Evolutionary conservation across 2,888 invertebrate genomes (phyloP).

Genomic region (Physocephala rufipes): DNA sequence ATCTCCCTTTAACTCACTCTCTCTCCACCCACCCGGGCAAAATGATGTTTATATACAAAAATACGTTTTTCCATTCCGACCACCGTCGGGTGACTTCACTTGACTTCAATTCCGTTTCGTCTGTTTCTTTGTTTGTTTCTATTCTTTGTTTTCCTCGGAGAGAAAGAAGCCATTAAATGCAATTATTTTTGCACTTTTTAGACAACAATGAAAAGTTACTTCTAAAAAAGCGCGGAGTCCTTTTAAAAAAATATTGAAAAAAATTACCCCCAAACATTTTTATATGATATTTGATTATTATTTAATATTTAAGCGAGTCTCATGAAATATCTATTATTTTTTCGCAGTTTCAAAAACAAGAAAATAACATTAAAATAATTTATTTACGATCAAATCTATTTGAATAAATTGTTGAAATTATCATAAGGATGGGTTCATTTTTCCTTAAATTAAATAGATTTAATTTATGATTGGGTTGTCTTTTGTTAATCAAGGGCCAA

Average conservation of each 20-base stretch:
- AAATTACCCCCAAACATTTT: neutral
- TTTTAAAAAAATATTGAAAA: neutral
- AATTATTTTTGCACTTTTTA: conserved; percentile 42
- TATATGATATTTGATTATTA: neutral
- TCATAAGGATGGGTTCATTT: no score
- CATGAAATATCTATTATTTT: no score
- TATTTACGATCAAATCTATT: no score
- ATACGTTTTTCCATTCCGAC: no score
- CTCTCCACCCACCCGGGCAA: neutral
- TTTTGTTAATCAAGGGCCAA: no score
- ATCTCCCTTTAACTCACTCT: neutral
- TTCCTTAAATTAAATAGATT: no score
- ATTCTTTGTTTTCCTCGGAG: conserved; percentile 37
- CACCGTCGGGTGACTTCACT: conserved; percentile 13
- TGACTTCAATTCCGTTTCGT: conserved; percentile 13
- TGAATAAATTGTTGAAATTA: no score
- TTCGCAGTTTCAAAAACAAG: no score
- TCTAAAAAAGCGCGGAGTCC: neutral
- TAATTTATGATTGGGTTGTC: no score
- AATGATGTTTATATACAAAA: no score
- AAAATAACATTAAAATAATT: no score
- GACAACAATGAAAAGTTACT: conserved; percentile 28
- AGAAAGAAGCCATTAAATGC: conserved; percentile 52
- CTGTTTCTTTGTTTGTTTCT: conserved; percentile 20
- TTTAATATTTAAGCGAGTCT: no score